Percentiles rank a stretch among this genome's conserved stretches.
Conservation (phyloP, 2,888 invertebrate species). For the Electrophaes corylata region DNA sequence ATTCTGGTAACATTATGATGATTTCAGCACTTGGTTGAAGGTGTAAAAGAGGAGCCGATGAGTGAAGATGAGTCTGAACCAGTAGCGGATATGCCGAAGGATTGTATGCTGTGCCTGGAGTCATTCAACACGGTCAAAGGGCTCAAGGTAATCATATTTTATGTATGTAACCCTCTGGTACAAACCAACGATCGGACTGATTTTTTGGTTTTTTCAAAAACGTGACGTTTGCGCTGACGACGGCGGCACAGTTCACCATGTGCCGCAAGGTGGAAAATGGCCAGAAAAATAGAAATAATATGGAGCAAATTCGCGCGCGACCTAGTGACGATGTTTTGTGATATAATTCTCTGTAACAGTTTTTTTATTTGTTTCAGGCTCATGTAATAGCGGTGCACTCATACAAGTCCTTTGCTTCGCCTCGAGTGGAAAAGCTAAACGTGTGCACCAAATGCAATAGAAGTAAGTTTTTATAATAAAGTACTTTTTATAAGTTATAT, state of each 20-base stretch:
- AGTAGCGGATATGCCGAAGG: slow-evolving; percentile 56
- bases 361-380: slow-evolving; percentile 52
- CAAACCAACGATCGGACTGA: too few relatives aligned
- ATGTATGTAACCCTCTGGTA: too few relatives aligned
- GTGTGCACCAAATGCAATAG: slow-evolving; percentile 63
- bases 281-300: too few relatives aligned
- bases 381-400: slow-evolving; percentile 77
- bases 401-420: slow-evolving; percentile 54
- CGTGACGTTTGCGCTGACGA: too few relatives aligned
- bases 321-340: too few relatives aligned
- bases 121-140: slow-evolving; percentile 66
- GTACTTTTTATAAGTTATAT: too few relatives aligned
- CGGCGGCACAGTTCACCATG: too few relatives aligned
- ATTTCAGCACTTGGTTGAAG: slow-evolving; percentile 43
- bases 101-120: slow-evolving; percentile 70
- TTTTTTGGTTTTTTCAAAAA: too few relatives aligned
- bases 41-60: slow-evolving; percentile 62
- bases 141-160: slow-evolving; percentile 60
- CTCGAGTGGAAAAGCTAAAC: slow-evolving; percentile 42
- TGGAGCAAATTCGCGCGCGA: too few relatives aligned
- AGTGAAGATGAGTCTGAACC: slow-evolving; percentile 61
- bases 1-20: not conserved
- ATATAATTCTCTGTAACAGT: too few relatives aligned
- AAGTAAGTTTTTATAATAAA: slow-evolving; percentile 56
- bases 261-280: too few relatives aligned